phyloP scores from a whole-genome alignment of 1,140 invertebrate species.

The Drosophila eugracilis region DNA sequence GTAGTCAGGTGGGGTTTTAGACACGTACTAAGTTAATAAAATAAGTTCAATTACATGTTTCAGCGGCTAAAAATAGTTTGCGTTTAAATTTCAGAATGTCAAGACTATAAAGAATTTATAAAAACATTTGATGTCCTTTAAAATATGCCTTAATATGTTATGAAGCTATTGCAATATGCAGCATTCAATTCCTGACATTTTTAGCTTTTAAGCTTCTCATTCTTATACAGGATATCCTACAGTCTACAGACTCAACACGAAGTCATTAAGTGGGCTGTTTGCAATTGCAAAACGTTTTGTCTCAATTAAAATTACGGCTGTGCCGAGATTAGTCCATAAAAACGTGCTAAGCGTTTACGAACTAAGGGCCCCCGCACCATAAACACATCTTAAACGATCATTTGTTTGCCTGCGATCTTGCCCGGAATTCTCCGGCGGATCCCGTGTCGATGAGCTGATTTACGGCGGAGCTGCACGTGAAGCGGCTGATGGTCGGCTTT shows the following conservation, averaged over 20 bases:
- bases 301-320: conserved; percentile 55
- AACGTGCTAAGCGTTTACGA: conserved; percentile 39
- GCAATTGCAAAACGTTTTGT: conserved; percentile 52
- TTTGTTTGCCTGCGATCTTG: conserved; percentile 30
- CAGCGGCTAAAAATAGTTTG: neutral
- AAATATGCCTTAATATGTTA: too few species aligned
- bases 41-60: neutral
- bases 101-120: too few species aligned
- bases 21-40: neutral
- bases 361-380: conserved; percentile 31
- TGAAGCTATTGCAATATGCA: too few species aligned
- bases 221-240: conserved; percentile 6
- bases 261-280: conserved; percentile 10
- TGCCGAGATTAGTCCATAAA: conserved; percentile 64
- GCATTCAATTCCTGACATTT: too few species aligned
- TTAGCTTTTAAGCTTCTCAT: too few species aligned
- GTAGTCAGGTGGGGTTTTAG: neutral
- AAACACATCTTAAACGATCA: conserved; percentile 42
- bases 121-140: neutral
- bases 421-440: conserved; percentile 5
- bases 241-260: neutral
- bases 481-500: conserved; percentile 47
- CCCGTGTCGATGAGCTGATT: conserved; percentile 64
- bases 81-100: too few species aligned
- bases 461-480: conserved; percentile 64